Evolutionary conservation across 64 coral and sea anemone species (phyloP).

Genomic region (Montipora cactus): DNA sequence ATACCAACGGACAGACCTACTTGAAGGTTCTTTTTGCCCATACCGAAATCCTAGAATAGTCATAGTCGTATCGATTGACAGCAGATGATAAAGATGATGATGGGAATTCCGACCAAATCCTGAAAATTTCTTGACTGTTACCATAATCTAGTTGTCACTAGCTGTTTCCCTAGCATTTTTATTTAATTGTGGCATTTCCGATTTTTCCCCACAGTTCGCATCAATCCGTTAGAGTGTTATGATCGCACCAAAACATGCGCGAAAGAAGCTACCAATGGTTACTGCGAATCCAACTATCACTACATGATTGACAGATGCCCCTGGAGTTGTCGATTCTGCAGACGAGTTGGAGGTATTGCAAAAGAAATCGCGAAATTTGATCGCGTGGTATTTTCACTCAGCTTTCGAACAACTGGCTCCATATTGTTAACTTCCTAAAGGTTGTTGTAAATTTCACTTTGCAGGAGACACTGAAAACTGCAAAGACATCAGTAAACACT

Average conservation of each 20-base stretch:
- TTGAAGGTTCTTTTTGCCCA: too few species aligned
- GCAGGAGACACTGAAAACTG: conserved; percentile 38
- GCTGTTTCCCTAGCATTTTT: background rate
- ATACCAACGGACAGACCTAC: background rate
- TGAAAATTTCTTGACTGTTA: too few species aligned
- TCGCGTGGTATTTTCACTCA: too few species aligned
- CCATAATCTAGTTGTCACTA: background rate
- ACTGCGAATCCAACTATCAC: conserved; percentile 40
- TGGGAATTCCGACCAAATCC: too few species aligned
- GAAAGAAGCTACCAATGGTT: conserved; percentile 1
- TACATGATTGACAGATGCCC: conserved; percentile 57
- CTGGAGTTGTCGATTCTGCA: conserved; percentile 75
- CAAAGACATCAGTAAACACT: conserved; percentile 37
- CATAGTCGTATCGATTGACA: too few species aligned
- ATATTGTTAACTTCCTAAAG: background rate
- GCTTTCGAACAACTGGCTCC: too few species aligned
- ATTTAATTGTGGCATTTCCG: background rate
- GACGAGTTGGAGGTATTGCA: conserved; percentile 37
- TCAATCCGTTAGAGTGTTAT: conserved; percentile 49
- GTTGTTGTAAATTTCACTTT: background rate
- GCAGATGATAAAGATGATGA: too few species aligned
- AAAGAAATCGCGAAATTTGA: background rate
- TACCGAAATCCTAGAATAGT: too few species aligned
- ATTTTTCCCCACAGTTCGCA: conserved; percentile 35
- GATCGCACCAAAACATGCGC: conserved; percentile 11